Conservation (phyloP, 2,888 invertebrate genomes). For the Embidobia sp. region DNA sequence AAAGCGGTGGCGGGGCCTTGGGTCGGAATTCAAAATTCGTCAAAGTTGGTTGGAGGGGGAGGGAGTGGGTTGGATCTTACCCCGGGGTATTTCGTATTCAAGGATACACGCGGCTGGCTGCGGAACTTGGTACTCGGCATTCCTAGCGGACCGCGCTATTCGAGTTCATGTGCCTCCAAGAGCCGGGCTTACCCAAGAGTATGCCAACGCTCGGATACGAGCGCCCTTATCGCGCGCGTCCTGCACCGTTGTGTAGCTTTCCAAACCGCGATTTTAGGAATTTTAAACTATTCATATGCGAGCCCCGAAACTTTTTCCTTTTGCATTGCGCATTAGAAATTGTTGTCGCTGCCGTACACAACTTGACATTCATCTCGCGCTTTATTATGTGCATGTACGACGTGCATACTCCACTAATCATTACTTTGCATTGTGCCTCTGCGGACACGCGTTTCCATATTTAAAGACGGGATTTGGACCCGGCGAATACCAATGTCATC, state of each 20-base stretch:
- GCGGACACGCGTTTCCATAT: constrained; percentile 28
- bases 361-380: constrained; percentile 46
- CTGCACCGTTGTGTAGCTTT: constrained; percentile 58
- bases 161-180: constrained; percentile 55
- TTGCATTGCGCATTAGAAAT: constrained; percentile 60
- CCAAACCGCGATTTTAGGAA: constrained; percentile 56
- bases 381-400: constrained; percentile 34
- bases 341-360: constrained; percentile 40
- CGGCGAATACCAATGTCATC: constrained; percentile 12
- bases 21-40: constrained; percentile 54
- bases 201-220: constrained; percentile 68
- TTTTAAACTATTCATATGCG: constrained; percentile 64
- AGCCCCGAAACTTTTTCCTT: constrained; percentile 56
- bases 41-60: constrained; percentile 19
- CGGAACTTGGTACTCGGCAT: constrained; percentile 74
- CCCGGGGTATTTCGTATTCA: constrained; percentile 73
- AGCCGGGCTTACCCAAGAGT: constrained; percentile 68
- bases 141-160: constrained; percentile 71
- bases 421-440: constrained; percentile 20
- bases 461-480: constrained; percentile 13
- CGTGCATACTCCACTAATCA: constrained; percentile 22
- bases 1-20: constrained; percentile 10
- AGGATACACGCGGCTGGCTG: constrained; percentile 70
- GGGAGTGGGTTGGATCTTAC: constrained; percentile 68
- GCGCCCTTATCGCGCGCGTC: constrained; percentile 62